Evolutionary conservation across 2,888 invertebrate genomes (phyloP).

Genomic region (Catotricha subobsoleta): DNA sequence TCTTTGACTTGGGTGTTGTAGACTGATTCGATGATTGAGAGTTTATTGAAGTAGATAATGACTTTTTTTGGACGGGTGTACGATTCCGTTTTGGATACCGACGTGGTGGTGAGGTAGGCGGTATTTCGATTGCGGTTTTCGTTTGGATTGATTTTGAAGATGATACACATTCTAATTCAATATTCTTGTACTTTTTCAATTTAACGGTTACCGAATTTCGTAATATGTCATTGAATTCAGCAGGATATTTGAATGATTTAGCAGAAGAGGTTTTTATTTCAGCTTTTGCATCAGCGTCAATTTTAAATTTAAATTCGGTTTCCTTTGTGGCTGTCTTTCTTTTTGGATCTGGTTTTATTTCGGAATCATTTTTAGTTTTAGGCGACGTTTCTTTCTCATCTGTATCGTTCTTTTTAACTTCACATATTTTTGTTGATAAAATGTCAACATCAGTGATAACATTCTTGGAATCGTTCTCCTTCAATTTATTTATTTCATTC

Average conservation of each 20-base stretch:
- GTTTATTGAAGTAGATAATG: not conserved
- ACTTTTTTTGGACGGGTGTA: not conserved
- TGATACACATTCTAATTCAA: not conserved
- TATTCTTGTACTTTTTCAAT: not conserved
- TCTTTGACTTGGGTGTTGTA: not conserved
- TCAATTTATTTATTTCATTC: no score
- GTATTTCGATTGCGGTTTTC: not conserved
- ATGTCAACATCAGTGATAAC: no score
- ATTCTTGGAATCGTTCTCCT: no score
- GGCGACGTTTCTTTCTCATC: not conserved
- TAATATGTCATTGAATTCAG: not conserved
- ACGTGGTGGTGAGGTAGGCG: not conserved
- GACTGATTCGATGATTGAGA: not conserved
- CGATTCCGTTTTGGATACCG: slow-evolving; percentile 5
- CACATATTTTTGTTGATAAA: no score
- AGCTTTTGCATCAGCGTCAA: no score
- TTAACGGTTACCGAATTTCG: not conserved
- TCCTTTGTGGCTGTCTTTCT: not conserved
- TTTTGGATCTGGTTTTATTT: not conserved
- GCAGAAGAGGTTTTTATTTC: not conserved
- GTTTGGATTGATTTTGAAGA: not conserved
- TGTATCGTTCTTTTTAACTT: not conserved
- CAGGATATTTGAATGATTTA: not conserved
- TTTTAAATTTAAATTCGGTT: not conserved
- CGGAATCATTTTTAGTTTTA: not conserved